Percentiles rank a stretch among this genome's conserved stretches.
These are phyloP conservation scores for Stomatorhinus ivindoensis DNA, from an alignment of 2,113 vertebrate species.

Conservation along the genomic window DNA sequence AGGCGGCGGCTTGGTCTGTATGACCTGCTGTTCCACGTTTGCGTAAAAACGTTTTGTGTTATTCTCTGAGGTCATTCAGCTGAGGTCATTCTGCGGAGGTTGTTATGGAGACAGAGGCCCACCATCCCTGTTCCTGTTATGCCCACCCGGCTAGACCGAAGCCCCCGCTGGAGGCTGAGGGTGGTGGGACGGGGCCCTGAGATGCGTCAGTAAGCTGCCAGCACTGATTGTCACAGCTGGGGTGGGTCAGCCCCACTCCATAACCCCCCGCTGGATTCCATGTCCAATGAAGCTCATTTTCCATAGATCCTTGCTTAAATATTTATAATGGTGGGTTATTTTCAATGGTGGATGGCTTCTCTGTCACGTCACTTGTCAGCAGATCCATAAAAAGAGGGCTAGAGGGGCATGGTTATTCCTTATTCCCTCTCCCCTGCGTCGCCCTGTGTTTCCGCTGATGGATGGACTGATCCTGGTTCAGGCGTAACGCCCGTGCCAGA, in stretches of 20 bases:
- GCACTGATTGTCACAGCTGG: background rate
- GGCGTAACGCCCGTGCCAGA: background rate
- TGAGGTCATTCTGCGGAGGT: background rate
- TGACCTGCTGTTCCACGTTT: background rate
- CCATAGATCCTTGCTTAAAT: slow-evolving; percentile 3
- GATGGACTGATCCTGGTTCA: background rate
- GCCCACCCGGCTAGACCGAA: background rate
- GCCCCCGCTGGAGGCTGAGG: background rate
- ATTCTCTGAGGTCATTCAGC: background rate
- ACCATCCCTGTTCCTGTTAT: background rate
- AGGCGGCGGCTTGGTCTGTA: background rate
- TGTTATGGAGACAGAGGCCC: background rate
- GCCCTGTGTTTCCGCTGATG: background rate
- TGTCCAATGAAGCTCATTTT: background rate
- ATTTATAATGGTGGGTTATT: background rate
- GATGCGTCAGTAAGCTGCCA: background rate
- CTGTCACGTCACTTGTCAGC: background rate
- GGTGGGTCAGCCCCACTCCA: background rate
- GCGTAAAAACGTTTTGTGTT: background rate
- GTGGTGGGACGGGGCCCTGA: background rate
- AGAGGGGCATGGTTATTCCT: background rate
- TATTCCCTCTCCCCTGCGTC: background rate
- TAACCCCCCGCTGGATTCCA: background rate
- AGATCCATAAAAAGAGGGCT: background rate
- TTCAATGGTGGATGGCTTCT: background rate